phyloP scores from a whole-genome alignment of 1,140 invertebrate genomes.

The Rhopalosiphum maidis region DNA sequence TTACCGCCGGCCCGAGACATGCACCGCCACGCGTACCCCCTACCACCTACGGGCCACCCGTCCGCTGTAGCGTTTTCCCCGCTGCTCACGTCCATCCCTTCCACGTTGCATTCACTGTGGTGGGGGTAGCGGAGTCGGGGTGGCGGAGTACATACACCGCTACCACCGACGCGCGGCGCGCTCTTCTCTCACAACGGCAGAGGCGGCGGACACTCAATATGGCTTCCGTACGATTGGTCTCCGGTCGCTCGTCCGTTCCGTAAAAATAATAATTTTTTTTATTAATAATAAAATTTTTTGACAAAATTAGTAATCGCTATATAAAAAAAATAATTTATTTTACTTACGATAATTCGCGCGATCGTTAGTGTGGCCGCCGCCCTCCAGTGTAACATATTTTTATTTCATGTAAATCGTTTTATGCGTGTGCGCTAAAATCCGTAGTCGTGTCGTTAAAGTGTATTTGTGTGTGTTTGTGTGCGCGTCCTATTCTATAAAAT shows the following conservation, averaged over 20 bases:
- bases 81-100: not conserved
- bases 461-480: not conserved
- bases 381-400: not conserved
- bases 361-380: not conserved
- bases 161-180: slow-evolving; percentile 7
- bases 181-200: slow-evolving; percentile 43
- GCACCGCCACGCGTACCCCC: slow-evolving; percentile 5
- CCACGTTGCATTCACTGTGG: not conserved
- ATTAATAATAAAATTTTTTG: not conserved
- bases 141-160: not conserved
- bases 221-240: slow-evolving; percentile 50
- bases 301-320: not conserved
- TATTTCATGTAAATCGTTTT: not conserved
- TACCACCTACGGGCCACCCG: not conserved
- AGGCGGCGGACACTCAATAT: slow-evolving; percentile 52
- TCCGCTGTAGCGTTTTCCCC: not conserved
- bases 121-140: not conserved
- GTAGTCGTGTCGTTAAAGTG: not conserved
- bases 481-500: not conserved
- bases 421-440: slow-evolving; percentile 5
- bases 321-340: not conserved
- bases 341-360: not conserved
- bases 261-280: slow-evolving; percentile 5
- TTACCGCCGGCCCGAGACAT: not conserved
- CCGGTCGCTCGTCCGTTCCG: slow-evolving; percentile 49